Conservation (phyloP, 2,888 invertebrate species). For the Parnassius smintheus region DNA sequence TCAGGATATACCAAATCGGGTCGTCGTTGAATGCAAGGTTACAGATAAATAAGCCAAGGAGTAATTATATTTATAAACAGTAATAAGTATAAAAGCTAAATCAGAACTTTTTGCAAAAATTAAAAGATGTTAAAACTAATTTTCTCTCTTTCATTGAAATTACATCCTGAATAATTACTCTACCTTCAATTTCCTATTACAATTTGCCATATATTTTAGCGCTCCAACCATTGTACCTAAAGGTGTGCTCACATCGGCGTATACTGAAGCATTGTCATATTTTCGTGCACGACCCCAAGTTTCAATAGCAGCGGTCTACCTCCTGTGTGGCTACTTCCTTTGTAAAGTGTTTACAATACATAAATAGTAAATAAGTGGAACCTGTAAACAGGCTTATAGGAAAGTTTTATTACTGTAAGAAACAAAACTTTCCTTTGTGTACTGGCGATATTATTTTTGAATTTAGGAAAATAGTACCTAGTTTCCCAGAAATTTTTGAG, state of each 20-base stretch:
- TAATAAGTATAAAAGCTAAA: too few relatives aligned
- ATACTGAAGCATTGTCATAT: slow-evolving; percentile 72
- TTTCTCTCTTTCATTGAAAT: too few relatives aligned
- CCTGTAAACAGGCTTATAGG: slow-evolving; percentile 62
- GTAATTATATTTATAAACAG: too few relatives aligned
- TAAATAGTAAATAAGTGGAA: slow-evolving; percentile 64
- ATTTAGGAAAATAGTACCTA: slow-evolving; percentile 1
- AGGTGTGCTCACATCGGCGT: slow-evolving; percentile 67
- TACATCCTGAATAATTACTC: too few relatives aligned
- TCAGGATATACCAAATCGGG: too few relatives aligned
- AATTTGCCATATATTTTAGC: slow-evolving; percentile 45
- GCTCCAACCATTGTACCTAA: slow-evolving; percentile 48
- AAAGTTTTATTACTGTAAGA: slow-evolving; percentile 56
- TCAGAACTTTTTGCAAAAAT: too few relatives aligned
- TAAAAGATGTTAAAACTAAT: too few relatives aligned
- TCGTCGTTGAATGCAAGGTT: too few relatives aligned
- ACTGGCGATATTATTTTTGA: slow-evolving; percentile 17
- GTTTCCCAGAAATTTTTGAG: too few relatives aligned
- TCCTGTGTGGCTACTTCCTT: slow-evolving; percentile 62
- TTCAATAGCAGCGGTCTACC: slow-evolving; percentile 54
- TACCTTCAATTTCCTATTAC: too few relatives aligned
- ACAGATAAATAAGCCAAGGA: too few relatives aligned
- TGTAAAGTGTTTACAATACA: slow-evolving; percentile 62
- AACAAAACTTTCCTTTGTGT: slow-evolving; percentile 15
- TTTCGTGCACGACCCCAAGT: slow-evolving; percentile 56